Evolutionary conservation across 1,140 invertebrate genomes (phyloP), one percentile per base, ranked within the genome.

Genomic region (Rhagoletis pomonella): DNA sequence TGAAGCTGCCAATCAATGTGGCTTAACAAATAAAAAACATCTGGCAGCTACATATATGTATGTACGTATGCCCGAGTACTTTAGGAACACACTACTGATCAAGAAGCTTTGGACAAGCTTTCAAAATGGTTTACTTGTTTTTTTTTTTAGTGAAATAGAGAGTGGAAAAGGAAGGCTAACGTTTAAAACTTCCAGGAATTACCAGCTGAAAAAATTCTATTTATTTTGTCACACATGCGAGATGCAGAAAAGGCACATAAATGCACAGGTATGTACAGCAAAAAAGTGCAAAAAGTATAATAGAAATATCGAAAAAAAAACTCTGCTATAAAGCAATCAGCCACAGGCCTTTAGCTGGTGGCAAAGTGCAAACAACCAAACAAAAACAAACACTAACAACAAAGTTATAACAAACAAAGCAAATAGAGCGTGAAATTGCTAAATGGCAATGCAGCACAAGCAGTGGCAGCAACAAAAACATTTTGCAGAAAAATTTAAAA

Each of bases 401-500:
- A 81, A 73, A 81, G 73, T 81, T 81, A 81, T 81, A 47, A 47
- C n/a, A 81, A 55, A 55, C 47, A 81, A 55, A 81, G 42, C 47
- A 81, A 81, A 81, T 50, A 81, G 73, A 81, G 73, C 73, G 47
- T 55, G 47, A 81, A 81, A 81, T 81, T 81, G 73, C 14, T 47
- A 81, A 81, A 81, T 17, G 44, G n/a, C 47, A 50, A 81, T 81
- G 47, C 73, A 81, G n/a, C 73, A 42, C 73, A 81, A 47, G n/a
- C 73, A 58, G 44, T 58, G 44, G 19, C 47, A 55, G 6, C n/a
- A 29, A 81, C 17, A 29, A 10, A n/a, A 50, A 81, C 12, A 81
- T 73, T 47, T n/a, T 47, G 5, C 0, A 29, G 5, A 5, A 10
- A 47, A 73, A 39, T 47, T 73, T 73, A 47, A 14, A 73, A 14